Evolutionary conservation across 2,797 vertebrate genomes (phyloP).

Genomic region (Bradypodion pumilum): DNA sequence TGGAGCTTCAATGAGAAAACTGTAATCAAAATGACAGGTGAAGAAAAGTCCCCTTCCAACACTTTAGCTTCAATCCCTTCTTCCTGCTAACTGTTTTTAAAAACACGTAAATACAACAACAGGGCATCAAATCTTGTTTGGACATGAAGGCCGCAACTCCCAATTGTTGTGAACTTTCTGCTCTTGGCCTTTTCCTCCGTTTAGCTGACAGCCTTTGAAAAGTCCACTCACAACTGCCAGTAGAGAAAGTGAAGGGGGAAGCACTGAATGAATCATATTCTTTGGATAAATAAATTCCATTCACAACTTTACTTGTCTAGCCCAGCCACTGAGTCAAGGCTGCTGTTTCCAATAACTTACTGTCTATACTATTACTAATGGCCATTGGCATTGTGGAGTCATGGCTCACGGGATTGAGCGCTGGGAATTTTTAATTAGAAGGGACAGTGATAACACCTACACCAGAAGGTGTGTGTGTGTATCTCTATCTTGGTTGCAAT

Average conservation of each 20-base stretch:
- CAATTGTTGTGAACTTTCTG: too few relatives aligned
- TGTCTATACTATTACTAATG: too few relatives aligned
- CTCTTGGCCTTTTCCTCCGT: background rate
- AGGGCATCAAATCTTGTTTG: background rate
- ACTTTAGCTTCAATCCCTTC: background rate
- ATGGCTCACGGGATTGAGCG: background rate
- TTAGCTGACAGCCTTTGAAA: background rate
- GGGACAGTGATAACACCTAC: background rate
- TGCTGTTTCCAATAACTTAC: background rate
- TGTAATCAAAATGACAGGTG: background rate
- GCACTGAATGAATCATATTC: constrained; percentile 12
- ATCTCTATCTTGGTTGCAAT: background rate
- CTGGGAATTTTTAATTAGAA: background rate
- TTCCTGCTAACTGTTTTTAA: background rate
- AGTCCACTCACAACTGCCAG: background rate
- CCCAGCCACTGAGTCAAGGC: constrained; percentile 20
- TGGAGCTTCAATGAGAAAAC: background rate
- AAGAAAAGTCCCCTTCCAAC: background rate
- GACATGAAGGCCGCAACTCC: background rate
- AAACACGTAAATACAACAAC: too few relatives aligned
- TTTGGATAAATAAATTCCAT: background rate
- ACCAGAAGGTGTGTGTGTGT: background rate
- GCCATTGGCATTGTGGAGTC: background rate
- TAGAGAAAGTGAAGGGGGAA: background rate
- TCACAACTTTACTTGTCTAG: constrained; percentile 11